Evolutionary conservation across 2,797 vertebrate species (phyloP).

Genomic region (Hydrolagus colliei): DNA sequence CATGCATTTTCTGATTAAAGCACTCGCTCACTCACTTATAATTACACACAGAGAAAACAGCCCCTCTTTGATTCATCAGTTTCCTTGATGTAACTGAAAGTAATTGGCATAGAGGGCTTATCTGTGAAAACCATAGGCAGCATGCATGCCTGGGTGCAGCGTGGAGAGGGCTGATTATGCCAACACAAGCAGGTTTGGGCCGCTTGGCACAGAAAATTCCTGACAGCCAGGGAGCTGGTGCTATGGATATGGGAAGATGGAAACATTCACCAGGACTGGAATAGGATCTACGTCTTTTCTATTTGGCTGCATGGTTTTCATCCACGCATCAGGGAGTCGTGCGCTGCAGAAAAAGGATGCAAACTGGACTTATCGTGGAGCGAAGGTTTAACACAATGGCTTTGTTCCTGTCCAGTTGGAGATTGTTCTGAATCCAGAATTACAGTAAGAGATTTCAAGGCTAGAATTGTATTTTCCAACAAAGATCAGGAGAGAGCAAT

Average conservation of each 20-base stretch:
- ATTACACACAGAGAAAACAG: not conserved
- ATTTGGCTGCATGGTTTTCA: not conserved
- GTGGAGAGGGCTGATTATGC: not conserved
- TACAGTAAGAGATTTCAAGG: not conserved
- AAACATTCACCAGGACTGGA: not conserved
- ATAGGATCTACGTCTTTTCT: not conserved
- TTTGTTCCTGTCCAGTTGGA: not conserved
- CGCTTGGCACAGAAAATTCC: not conserved
- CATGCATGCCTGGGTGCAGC: not conserved
- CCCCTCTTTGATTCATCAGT: not conserved
- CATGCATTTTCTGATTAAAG: not conserved
- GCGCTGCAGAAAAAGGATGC: not conserved
- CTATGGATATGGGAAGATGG: no score
- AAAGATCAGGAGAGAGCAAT: not conserved
- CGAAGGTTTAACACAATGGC: not conserved
- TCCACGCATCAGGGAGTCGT: not conserved
- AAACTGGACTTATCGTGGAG: not conserved
- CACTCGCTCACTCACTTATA: no score
- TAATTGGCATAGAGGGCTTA: not conserved
- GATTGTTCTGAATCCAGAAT: not conserved
- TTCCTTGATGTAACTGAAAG: not conserved
- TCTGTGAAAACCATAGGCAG: slow-evolving; percentile 10
- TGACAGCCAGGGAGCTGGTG: slow-evolving; percentile 9
- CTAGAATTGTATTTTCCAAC: not conserved
- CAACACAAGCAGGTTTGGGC: slow-evolving; percentile 11